phyloP scores from a whole-genome alignment of 2,797 vertebrate genomes.

The Brotula barbata region DNA sequence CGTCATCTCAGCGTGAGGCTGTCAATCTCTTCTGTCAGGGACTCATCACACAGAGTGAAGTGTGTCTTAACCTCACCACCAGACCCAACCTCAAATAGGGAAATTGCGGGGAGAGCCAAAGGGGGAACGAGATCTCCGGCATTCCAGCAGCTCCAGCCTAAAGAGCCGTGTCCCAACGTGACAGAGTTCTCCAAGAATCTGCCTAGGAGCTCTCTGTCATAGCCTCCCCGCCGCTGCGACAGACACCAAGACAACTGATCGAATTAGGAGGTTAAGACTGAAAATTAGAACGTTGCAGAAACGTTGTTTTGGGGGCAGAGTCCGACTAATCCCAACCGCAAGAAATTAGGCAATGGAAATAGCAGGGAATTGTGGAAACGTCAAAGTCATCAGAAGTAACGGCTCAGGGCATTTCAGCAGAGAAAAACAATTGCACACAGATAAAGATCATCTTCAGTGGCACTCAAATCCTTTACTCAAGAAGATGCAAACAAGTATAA shows the following conservation, averaged over 20 bases:
- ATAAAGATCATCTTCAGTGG: too few relatives aligned
- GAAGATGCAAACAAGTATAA: too few relatives aligned
- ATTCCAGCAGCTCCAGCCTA: constrained; percentile 60
- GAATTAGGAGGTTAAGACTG: constrained; percentile 1
- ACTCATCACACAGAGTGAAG: constrained; percentile 42
- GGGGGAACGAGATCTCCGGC: constrained; percentile 23
- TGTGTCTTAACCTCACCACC: constrained; percentile 30
- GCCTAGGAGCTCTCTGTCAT: constrained; percentile 30
- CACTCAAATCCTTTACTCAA: too few relatives aligned
- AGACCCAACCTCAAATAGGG: constrained; percentile 21
- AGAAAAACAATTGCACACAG: too few relatives aligned
- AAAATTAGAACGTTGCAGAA: constrained; percentile 19
- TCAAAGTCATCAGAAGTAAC: too few relatives aligned
- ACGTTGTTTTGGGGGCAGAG: constrained; percentile 13
- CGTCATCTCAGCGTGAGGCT: constrained; percentile 37
- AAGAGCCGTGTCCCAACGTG: constrained; percentile 63
- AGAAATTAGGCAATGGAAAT: neutral
- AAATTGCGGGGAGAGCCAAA: constrained; percentile 2
- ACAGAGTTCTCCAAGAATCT: constrained; percentile 58
- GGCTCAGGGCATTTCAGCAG: too few relatives aligned
- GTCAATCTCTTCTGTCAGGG: constrained; percentile 63
- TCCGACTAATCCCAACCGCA: constrained; percentile 2
- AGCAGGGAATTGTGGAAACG: too few relatives aligned
- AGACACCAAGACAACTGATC: constrained; percentile 16
- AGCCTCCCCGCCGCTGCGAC: constrained; percentile 14